These are phyloP conservation scores for Drosophila lutescens DNA, from an alignment of 2,888 invertebrate species.

Conservation along the genomic window DNA sequence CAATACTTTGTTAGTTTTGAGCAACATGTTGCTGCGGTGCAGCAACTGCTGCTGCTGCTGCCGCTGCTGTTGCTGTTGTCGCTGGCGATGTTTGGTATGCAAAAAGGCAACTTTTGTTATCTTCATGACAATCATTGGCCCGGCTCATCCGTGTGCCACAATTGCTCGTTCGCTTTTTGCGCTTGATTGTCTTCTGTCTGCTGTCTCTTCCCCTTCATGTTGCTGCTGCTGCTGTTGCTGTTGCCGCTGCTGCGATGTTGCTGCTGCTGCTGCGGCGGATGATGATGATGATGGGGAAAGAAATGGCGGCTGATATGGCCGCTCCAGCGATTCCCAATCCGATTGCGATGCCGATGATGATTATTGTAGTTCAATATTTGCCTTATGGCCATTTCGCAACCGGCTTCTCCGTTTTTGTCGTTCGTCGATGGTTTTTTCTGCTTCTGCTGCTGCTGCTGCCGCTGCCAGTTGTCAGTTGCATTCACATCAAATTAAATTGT, in stretches of 20 bases:
- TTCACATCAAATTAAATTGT: conserved; percentile 81
- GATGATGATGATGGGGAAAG: conserved; percentile 63
- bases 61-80: conserved; percentile 37
- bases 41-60: conserved; percentile 44
- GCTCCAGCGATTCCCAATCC: conserved; percentile 35
- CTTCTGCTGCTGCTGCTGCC: conserved; percentile 14
- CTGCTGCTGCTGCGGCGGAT: conserved; percentile 22
- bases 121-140: conserved; percentile 77
- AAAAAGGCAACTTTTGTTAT: conserved; percentile 81
- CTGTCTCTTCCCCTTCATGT: conserved; percentile 24
- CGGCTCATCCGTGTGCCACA: conserved; percentile 78
- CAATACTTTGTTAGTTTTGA: conserved; percentile 79
- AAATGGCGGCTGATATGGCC: conserved; percentile 72
- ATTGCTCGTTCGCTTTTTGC: conserved; percentile 78
- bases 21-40: conserved; percentile 71
- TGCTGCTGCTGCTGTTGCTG: conserved; percentile 2
- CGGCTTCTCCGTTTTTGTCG: conserved; percentile 58
- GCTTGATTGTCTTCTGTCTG: conserved; percentile 71
- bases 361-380: conserved; percentile 81
- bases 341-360: conserved; percentile 62
- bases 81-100: conserved; percentile 75
- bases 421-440: conserved; percentile 26
- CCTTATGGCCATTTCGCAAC: conserved; percentile 69
- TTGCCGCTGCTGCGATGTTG: conserved; percentile 11
- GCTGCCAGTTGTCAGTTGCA: conserved; percentile 76